Evolutionary conservation across 2,888 invertebrate genomes (phyloP).

Genomic region (Pollenia labialis): DNA sequence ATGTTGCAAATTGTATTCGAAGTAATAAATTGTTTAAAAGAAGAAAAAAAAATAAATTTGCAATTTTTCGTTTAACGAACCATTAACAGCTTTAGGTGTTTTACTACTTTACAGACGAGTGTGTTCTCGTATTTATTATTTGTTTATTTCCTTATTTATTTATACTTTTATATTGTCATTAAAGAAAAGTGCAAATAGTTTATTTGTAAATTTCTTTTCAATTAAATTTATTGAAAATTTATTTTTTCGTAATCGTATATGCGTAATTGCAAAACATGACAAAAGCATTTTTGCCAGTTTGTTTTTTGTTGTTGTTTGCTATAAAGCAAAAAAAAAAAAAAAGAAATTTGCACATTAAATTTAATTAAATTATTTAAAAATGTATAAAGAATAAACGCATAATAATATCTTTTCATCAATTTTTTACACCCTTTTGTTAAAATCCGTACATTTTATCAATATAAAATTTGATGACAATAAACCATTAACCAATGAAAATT

Average conservation of each 20-base stretch:
- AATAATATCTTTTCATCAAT: neutral
- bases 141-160: constrained; percentile 31
- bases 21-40: constrained; percentile 63
- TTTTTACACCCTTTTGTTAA: constrained; percentile 7
- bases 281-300: constrained; percentile 39
- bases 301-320: neutral
- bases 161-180: constrained; percentile 30
- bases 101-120: constrained; percentile 32
- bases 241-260: constrained; percentile 39
- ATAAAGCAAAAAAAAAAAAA: constrained; percentile 1
- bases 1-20: neutral
- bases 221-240: constrained; percentile 34
- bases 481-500: constrained; percentile 57
- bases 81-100: constrained; percentile 65
- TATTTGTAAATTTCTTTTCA: constrained; percentile 47
- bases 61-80: constrained; percentile 61
- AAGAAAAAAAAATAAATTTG: constrained; percentile 33
- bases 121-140: constrained; percentile 24
- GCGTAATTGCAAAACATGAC: constrained; percentile 40
- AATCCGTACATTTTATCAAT: constrained; percentile 17
- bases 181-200: constrained; percentile 27
- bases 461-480: constrained; percentile 44
- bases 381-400: neutral
- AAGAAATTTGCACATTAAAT: constrained; percentile 50
- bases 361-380: constrained; percentile 66